Evolutionary conservation across 2,888 invertebrate genomes (phyloP).

Genomic region (Xylophagus ater): DNA sequence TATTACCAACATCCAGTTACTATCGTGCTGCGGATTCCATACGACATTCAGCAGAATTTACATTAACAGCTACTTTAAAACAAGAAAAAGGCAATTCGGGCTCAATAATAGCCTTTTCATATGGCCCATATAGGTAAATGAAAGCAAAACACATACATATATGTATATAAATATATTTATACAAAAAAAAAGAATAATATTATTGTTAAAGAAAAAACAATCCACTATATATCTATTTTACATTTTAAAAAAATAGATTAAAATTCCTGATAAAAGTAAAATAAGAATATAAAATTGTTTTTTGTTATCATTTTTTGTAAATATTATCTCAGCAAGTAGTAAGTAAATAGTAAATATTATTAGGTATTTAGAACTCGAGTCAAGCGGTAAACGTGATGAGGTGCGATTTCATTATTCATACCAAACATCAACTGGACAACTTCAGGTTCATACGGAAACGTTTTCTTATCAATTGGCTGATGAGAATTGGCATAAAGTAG

Average conservation of each 20-base stretch:
- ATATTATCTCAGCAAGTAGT: slow-evolving; percentile 18
- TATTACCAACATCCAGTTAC: slow-evolving; percentile 21
- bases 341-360: slow-evolving; percentile 38
- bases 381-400: slow-evolving; percentile 78
- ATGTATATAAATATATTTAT: slow-evolving; percentile 5
- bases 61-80: slow-evolving; percentile 61
- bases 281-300: too few relatives aligned
- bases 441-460: slow-evolving; percentile 64
- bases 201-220: too few relatives aligned
- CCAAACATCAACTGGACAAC: slow-evolving; percentile 45
- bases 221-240: too few relatives aligned
- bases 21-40: slow-evolving; percentile 57
- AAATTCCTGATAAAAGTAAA: too few relatives aligned
- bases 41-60: slow-evolving; percentile 65
- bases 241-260: too few relatives aligned
- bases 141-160: neutral
- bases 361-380: slow-evolving; percentile 85
- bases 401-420: slow-evolving; percentile 68
- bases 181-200: too few relatives aligned
- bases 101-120: slow-evolving; percentile 71
- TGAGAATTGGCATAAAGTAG: slow-evolving; percentile 78
- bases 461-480: slow-evolving; percentile 81
- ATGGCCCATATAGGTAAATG: slow-evolving; percentile 60
- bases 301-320: too few relatives aligned
- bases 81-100: slow-evolving; percentile 76